Percentiles rank a stretch among this genome's conserved stretches.
Conservation (phyloP, 2,113 vertebrate genomes). For the Gymnorhina tibicen region DNA sequence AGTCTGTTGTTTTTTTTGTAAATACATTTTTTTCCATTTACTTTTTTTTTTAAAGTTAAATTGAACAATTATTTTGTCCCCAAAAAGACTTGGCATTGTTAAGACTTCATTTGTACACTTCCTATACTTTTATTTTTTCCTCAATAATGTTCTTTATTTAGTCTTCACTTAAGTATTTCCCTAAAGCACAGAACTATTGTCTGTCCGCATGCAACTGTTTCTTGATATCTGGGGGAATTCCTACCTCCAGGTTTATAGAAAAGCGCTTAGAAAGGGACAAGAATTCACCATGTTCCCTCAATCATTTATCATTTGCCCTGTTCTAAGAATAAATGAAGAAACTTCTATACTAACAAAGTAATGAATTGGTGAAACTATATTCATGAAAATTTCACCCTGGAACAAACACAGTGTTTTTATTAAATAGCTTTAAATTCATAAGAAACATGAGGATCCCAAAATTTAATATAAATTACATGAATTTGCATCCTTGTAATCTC, state of each 20-base stretch:
- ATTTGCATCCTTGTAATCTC: not conserved
- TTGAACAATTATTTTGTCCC: not conserved
- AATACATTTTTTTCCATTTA: not conserved
- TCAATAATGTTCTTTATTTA: not conserved
- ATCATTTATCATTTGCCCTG: not conserved
- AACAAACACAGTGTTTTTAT: not conserved
- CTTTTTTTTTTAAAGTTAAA: not conserved
- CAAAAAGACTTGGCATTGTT: not conserved
- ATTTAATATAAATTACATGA: not conserved
- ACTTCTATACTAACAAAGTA: not conserved
- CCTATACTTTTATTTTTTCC: not conserved
- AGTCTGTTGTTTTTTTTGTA: fast-evolving
- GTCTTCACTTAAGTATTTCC: not conserved
- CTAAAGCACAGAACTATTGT: not conserved
- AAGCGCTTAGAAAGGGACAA: not conserved
- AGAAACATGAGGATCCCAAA: not conserved
- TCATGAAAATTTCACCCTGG: not conserved
- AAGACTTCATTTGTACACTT: not conserved
- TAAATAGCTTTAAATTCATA: not conserved
- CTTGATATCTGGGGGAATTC: not conserved
- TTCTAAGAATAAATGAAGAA: not conserved
- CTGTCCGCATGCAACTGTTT: not conserved
- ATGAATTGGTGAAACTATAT: not conserved
- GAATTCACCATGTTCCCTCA: not conserved
- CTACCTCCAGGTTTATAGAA: not conserved